Conservation (phyloP, 2,113 vertebrate genomes). For the Eonycteris spelaea region DNA sequence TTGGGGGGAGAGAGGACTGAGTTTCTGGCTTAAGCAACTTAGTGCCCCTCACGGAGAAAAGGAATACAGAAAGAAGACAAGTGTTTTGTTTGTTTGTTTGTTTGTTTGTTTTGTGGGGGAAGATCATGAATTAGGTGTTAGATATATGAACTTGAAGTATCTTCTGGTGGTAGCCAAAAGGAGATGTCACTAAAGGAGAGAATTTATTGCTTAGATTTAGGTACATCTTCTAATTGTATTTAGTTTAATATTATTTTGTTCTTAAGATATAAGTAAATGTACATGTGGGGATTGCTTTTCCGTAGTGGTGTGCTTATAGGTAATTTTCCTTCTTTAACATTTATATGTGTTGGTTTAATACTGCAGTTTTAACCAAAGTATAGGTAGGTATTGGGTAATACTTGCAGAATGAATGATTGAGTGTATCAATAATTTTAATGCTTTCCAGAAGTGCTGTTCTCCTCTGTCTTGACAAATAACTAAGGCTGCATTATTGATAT, state of each 20-base stretch:
- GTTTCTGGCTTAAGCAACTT: not conserved
- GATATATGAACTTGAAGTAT: not conserved
- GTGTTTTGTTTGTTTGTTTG: not conserved
- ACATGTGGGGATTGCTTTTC: not conserved
- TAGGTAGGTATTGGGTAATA: not conserved
- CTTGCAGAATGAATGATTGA: not conserved
- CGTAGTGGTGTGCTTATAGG: not conserved
- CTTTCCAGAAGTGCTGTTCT: not conserved
- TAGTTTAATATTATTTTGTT: not conserved
- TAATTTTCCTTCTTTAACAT: not conserved
- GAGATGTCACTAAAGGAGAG: not conserved
- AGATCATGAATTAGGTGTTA: not conserved
- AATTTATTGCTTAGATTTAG: not conserved
- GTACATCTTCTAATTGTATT: not conserved
- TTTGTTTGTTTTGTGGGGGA: too few relatives aligned
- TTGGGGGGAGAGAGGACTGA: not conserved
- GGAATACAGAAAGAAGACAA: not conserved
- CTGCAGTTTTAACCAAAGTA: not conserved
- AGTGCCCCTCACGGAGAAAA: not conserved
- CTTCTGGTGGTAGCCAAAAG: not conserved
- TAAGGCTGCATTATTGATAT: not conserved
- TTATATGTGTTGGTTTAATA: not conserved
- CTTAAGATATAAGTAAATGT: not conserved
- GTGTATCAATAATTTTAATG: not conserved
- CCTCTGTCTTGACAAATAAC: not conserved